Evolutionary conservation across 2,113 vertebrate genomes (phyloP).

Genomic region (Corydoras sp.): DNA sequence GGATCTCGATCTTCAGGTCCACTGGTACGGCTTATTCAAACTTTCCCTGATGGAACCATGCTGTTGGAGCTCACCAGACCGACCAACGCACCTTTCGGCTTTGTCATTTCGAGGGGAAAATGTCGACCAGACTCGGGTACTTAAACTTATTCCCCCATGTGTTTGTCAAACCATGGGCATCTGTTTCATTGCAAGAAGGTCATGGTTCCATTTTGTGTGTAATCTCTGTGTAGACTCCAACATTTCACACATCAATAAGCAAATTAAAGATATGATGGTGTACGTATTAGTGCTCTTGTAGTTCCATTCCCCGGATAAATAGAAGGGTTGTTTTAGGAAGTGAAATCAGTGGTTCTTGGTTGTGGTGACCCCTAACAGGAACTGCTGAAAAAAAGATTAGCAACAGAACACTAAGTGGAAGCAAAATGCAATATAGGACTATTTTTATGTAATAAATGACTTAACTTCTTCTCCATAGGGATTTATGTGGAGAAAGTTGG

Average conservation of each 20-base stretch:
- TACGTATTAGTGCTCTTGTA: too few species aligned
- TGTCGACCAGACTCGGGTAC: conserved; percentile 84
- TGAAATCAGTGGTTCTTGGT: too few species aligned
- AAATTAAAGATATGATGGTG: too few species aligned
- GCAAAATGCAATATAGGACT: background rate
- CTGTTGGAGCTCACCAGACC: conserved; percentile 79
- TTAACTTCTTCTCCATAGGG: conserved; percentile 58
- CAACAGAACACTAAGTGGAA: background rate
- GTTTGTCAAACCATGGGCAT: too few species aligned
- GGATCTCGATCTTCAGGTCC: conserved; percentile 62
- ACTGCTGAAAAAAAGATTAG: too few species aligned
- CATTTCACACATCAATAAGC: too few species aligned
- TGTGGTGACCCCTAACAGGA: too few species aligned
- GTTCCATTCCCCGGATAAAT: too few species aligned
- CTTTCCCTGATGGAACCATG: conserved; percentile 82
- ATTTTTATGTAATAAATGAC: background rate
- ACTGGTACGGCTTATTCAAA: conserved; percentile 73
- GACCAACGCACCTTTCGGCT: conserved; percentile 76
- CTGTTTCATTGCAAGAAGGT: too few species aligned
- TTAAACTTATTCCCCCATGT: background rate
- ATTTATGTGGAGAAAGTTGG: conserved; percentile 87
- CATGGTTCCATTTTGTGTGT: too few species aligned
- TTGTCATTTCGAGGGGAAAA: conserved; percentile 79
- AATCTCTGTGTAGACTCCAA: too few species aligned
- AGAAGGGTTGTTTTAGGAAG: too few species aligned